phyloP scores from a whole-genome alignment of 2,113 vertebrate species.

The Boleophthalmus pectinirostris region DNA sequence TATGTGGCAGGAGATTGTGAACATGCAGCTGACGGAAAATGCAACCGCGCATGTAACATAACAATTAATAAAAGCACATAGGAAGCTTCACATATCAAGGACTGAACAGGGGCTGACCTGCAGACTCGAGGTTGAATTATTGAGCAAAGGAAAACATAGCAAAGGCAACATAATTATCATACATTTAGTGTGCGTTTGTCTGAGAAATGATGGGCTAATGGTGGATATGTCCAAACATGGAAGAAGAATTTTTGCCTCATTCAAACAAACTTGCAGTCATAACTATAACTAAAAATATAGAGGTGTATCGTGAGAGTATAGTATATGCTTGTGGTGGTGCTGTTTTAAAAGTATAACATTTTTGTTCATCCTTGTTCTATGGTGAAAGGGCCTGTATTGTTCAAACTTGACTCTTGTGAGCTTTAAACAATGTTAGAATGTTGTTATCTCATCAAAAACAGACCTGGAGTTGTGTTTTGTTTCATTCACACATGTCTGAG shows the following conservation, averaged over 20 bases:
- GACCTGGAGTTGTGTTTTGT: too few relatives aligned
- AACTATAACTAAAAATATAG: too few relatives aligned
- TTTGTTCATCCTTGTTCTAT: too few relatives aligned
- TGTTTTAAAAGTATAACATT: too few relatives aligned
- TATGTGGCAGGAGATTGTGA: constrained; percentile 6
- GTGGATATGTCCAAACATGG: neutral
- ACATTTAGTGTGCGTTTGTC: neutral
- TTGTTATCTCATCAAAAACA: too few relatives aligned
- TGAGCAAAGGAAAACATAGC: neutral
- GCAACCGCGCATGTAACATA: constrained; percentile 15
- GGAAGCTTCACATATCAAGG: neutral
- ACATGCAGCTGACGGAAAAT: constrained; percentile 8
- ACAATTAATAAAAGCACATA: neutral
- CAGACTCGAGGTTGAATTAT: neutral
- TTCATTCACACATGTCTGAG: too few relatives aligned
- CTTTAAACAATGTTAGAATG: too few relatives aligned
- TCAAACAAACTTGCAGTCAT: neutral
- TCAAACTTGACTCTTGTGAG: too few relatives aligned
- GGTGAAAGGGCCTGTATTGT: too few relatives aligned
- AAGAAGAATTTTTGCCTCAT: neutral
- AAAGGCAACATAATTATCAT: neutral
- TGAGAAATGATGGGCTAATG: neutral
- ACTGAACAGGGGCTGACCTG: neutral
- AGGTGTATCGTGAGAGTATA: neutral
- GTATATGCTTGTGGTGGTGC: too few relatives aligned